Percentiles rank a stretch among this genome's conserved stretches.
Evolutionary conservation across 1,140 invertebrate genomes (phyloP).

Genomic region (Conus betulinus): DNA sequence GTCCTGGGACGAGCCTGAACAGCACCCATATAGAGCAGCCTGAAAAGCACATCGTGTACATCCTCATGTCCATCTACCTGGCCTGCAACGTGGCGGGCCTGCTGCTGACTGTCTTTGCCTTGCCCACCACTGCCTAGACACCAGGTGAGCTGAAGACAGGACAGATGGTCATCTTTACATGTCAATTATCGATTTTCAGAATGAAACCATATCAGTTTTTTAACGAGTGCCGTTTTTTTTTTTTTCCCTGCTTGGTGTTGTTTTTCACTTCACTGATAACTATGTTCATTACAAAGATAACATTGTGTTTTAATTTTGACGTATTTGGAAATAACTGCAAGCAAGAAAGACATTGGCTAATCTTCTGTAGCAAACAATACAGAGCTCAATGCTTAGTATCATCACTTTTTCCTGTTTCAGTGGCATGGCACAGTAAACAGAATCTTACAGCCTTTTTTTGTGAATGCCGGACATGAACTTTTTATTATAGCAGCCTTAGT

Average conservation of each 20-base stretch:
- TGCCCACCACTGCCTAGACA: slow-evolving; percentile 50
- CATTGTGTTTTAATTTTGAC: too few species aligned
- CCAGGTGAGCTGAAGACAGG: neutral
- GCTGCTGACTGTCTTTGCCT: slow-evolving; percentile 48
- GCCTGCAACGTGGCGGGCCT: slow-evolving; percentile 58
- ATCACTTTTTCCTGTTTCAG: too few species aligned
- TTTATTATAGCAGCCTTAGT: too few species aligned
- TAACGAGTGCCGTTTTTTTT: neutral
- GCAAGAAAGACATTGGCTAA: too few species aligned
- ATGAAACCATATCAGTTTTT: neutral
- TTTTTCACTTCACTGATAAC: too few species aligned
- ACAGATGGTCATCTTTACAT: neutral
- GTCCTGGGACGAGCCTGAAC: slow-evolving; percentile 27
- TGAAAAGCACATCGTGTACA: slow-evolving; percentile 54
- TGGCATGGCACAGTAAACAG: too few species aligned
- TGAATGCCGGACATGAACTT: too few species aligned
- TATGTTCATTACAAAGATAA: too few species aligned
- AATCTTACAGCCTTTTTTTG: too few species aligned
- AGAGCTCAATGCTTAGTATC: too few species aligned
- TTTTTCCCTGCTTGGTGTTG: neutral
- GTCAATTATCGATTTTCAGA: neutral
- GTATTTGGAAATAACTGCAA: too few species aligned
- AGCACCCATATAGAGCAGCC: slow-evolving; percentile 47
- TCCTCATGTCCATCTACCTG: slow-evolving; percentile 58
- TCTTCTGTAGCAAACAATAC: too few species aligned